Evolutionary conservation across 2,888 invertebrate species (phyloP).

Genomic region (Labia minor): DNA sequence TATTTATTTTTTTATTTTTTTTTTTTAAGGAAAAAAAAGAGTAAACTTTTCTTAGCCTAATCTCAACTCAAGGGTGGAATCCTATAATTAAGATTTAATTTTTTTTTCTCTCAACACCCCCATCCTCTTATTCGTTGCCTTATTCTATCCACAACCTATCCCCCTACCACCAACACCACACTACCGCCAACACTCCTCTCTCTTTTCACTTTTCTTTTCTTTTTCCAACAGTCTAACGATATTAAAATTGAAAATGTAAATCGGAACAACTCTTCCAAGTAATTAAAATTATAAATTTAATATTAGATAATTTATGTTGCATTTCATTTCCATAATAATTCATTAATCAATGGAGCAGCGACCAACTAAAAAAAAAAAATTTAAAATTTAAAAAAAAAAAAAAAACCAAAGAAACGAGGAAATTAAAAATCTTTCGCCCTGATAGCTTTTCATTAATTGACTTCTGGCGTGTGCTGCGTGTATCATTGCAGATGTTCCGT

Average conservation of each 20-base stretch:
- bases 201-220: background rate
- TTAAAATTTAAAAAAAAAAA: too few species aligned
- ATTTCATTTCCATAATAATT: conserved; percentile 6
- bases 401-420: background rate
- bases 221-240: background rate
- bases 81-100: too few species aligned
- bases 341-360: background rate
- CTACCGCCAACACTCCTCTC: too few species aligned
- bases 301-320: conserved; percentile 13
- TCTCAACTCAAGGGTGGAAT: too few species aligned
- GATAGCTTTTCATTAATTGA: conserved; percentile 8
- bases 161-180: too few species aligned
- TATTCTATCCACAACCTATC: too few species aligned
- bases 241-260: conserved; percentile 13
- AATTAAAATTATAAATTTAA: conserved; percentile 13
- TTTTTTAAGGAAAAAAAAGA: too few species aligned
- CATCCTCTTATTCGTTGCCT: too few species aligned
- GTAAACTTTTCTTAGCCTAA: too few species aligned
- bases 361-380: too few species aligned
- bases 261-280: conserved; percentile 1
- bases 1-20: too few species aligned
- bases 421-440: background rate
- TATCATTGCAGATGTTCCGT: background rate
- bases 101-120: too few species aligned
- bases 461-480: background rate